phyloP scores from a whole-genome alignment of 2,113 vertebrate species.

The Anhinga rufa region DNA sequence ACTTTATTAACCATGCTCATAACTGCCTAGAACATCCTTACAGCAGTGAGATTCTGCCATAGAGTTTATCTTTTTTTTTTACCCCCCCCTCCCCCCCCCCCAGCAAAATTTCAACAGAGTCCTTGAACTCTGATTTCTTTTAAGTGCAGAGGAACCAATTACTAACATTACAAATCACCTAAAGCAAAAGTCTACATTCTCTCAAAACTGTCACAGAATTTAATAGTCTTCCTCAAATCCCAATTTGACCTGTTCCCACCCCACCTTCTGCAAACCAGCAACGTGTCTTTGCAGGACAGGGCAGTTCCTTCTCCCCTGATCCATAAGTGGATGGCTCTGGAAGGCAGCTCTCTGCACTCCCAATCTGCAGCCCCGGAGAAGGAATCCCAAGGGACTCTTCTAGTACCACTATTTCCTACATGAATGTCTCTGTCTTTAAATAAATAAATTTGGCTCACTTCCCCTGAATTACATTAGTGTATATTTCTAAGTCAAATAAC shows the following conservation, averaged over 20 bases:
- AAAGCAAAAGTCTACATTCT: background rate
- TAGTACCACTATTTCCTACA: background rate
- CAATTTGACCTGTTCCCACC: background rate
- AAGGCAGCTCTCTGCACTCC: background rate
- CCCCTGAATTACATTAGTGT: background rate
- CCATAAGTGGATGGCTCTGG: background rate
- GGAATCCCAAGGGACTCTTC: background rate
- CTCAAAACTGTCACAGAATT: background rate
- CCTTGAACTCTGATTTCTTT: background rate
- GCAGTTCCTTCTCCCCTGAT: background rate
- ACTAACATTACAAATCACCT: background rate
- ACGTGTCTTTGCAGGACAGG: background rate
- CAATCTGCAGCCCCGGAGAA: background rate
- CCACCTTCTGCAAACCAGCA: background rate
- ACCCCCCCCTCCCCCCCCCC: too few relatives aligned
- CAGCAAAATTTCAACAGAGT: background rate
- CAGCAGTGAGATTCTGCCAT: background rate
- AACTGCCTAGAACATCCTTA: background rate
- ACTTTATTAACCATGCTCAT: background rate
- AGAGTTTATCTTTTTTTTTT: background rate
- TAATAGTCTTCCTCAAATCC: background rate
- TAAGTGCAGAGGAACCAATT: background rate
- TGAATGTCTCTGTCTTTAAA: background rate
- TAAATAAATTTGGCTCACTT: background rate
- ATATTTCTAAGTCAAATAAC: background rate